Percentiles rank a stretch among this genome's conserved stretches.
phyloP scores from a whole-genome alignment of 2,797 vertebrate genomes.

The Channa striata region DNA sequence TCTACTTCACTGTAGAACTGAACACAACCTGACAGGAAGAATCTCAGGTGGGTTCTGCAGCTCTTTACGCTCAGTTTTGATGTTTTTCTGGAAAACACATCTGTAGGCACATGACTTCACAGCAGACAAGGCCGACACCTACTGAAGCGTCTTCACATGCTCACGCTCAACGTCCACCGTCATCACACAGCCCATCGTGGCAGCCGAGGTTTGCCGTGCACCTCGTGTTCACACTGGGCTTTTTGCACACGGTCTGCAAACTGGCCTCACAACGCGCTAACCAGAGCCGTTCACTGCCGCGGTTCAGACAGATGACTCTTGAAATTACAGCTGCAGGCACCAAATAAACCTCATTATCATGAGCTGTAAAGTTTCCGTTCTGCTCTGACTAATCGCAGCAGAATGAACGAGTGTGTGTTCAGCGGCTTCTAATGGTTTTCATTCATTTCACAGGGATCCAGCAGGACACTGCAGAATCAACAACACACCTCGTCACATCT shows the following conservation, averaged over 20 bases:
- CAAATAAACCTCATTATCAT: conserved; percentile 63
- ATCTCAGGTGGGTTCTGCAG: too few relatives aligned
- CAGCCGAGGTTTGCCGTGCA: conserved; percentile 18
- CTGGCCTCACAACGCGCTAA: conserved; percentile 12
- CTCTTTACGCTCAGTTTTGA: too few relatives aligned
- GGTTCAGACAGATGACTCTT: conserved; percentile 58
- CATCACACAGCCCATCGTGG: conserved; percentile 2
- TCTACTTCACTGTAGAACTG: too few relatives aligned
- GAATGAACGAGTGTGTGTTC: conserved; percentile 5
- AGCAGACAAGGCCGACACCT: too few relatives aligned
- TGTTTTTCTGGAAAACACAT: too few relatives aligned
- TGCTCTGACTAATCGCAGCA: conserved; percentile 21
- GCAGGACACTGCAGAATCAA: conserved; percentile 25
- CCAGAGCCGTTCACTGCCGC: conserved; percentile 32
- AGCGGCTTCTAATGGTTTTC: neutral
- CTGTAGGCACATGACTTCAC: too few relatives aligned
- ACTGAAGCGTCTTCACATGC: too few relatives aligned
- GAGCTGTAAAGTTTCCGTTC: conserved; percentile 47
- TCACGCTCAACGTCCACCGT: neutral
- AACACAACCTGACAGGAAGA: too few relatives aligned
- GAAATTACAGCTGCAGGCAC: conserved; percentile 71
- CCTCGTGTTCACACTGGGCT: conserved; percentile 23
- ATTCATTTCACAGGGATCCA: neutral
- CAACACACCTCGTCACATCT: conserved; percentile 2
- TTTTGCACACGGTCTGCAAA: conserved; percentile 48